Conservation (phyloP, 1,140 invertebrate species). For the Listronotus bonariensis region DNA sequence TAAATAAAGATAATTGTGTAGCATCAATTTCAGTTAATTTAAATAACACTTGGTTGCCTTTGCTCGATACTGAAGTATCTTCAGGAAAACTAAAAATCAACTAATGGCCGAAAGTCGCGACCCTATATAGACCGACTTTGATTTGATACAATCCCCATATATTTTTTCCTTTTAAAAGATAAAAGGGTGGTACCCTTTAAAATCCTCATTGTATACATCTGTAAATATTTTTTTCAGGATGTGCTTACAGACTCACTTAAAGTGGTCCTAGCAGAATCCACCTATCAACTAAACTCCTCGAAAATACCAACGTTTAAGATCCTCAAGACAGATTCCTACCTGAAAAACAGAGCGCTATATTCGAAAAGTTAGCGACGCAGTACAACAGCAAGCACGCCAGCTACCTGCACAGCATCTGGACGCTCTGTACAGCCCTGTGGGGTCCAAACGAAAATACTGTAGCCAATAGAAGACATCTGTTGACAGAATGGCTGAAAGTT, state of each 20-base stretch:
- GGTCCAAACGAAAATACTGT: conserved; percentile 59
- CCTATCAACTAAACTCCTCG: conserved; percentile 23
- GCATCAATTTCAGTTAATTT: too few relatives aligned
- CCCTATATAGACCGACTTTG: too few relatives aligned
- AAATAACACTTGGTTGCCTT: too few relatives aligned
- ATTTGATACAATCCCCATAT: too few relatives aligned
- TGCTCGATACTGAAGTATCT: too few relatives aligned
- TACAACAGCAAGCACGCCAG: conserved; percentile 21
- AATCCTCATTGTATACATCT: too few relatives aligned
- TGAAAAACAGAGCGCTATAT: conserved; percentile 42
- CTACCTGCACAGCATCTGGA: conserved; percentile 67
- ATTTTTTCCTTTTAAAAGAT: too few relatives aligned
- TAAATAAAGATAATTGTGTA: too few relatives aligned
- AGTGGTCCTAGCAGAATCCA: conserved; percentile 38
- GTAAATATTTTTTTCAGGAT: conserved; percentile 46
- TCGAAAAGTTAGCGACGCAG: conserved; percentile 33
- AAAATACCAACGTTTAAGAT: conserved; percentile 45
- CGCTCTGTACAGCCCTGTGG: conserved; percentile 83
- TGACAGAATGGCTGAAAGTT: conserved; percentile 46
- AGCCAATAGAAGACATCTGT: conserved; percentile 36
- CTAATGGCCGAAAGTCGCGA: too few relatives aligned
- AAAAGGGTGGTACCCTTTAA: too few relatives aligned
- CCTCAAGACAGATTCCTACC: conserved; percentile 30
- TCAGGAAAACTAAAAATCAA: too few relatives aligned
- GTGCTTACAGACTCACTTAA: conserved; percentile 37